These are phyloP conservation scores for Sylvia atricapilla DNA, from an alignment of 2,113 vertebrate genomes.

Conservation along the genomic window DNA sequence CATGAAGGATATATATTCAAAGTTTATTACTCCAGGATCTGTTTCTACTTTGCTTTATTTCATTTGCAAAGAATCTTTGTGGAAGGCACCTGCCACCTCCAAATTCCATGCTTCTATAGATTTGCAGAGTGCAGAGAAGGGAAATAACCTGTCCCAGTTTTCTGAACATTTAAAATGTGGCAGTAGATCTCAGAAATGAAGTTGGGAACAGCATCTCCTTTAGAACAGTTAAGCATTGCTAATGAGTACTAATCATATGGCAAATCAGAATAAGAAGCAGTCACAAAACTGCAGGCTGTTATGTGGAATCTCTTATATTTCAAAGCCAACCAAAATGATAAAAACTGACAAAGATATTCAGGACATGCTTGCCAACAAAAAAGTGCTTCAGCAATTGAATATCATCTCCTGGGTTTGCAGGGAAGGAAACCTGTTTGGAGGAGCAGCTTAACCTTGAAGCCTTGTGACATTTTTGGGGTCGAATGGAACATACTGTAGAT, in stretches of 20 bases:
- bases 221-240: slow-evolving; percentile 1
- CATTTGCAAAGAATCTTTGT: background rate
- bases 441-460: background rate
- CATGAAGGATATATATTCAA: background rate
- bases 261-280: slow-evolving; percentile 7
- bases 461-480: background rate
- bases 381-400: background rate
- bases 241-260: slow-evolving; percentile 40
- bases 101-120: background rate
- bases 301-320: slow-evolving; percentile 6
- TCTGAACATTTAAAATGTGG: background rate
- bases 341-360: slow-evolving; percentile 17
- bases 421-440: background rate
- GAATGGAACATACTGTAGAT: accelerated
- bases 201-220: background rate
- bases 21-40: background rate
- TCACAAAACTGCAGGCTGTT: slow-evolving; percentile 16
- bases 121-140: background rate
- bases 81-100: background rate
- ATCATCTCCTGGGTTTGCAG: background rate
- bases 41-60: background rate
- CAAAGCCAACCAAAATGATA: background rate
- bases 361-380: background rate
- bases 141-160: background rate
- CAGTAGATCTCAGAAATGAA: background rate